These are phyloP conservation scores for Phytoseiulus persimilis DNA, from an alignment of 2,888 invertebrate genomes.

Conservation along the genomic window DNA sequence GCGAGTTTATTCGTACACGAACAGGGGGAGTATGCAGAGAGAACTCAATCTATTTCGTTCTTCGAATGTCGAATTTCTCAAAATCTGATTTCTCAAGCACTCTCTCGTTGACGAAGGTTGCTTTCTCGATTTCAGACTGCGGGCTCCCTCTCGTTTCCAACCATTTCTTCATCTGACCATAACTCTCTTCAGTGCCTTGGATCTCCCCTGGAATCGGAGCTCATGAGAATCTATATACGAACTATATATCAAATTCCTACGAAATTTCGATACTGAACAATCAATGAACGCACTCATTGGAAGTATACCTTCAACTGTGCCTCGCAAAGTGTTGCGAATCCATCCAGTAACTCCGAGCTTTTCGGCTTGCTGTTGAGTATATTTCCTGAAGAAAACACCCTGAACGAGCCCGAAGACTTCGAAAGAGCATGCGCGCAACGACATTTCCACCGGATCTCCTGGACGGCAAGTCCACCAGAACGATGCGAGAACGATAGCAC, in stretches of 20 bases:
- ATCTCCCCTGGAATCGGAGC: not conserved
- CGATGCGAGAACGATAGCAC: not conserved
- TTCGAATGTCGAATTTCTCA: slow-evolving; percentile 39
- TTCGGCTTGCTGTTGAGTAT: slow-evolving; percentile 39
- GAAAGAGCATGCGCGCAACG: slow-evolving; percentile 12
- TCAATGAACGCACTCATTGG: too few relatives aligned
- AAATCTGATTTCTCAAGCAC: slow-evolving; percentile 40
- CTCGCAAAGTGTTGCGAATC: slow-evolving; percentile 41
- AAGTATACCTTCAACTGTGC: slow-evolving; percentile 40
- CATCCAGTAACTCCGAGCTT: slow-evolving; percentile 40
- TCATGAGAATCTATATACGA: too few relatives aligned
- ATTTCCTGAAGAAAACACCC: slow-evolving; percentile 44
- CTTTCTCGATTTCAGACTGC: slow-evolving; percentile 41
- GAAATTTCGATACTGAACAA: not conserved
- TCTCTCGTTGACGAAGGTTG: slow-evolving; percentile 42
- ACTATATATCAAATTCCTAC: not conserved
- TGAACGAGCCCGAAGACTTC: slow-evolving; percentile 40
- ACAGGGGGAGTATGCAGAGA: not conserved
- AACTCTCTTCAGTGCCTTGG: slow-evolving; percentile 44
- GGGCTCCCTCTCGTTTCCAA: slow-evolving; percentile 42
- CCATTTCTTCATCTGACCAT: slow-evolving; percentile 42
- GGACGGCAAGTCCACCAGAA: not conserved
- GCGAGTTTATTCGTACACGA: too few relatives aligned
- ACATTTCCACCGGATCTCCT: not conserved
- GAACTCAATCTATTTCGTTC: not conserved